phyloP scores from a whole-genome alignment of 2,113 vertebrate genomes.

The Microtus montanus region DNA sequence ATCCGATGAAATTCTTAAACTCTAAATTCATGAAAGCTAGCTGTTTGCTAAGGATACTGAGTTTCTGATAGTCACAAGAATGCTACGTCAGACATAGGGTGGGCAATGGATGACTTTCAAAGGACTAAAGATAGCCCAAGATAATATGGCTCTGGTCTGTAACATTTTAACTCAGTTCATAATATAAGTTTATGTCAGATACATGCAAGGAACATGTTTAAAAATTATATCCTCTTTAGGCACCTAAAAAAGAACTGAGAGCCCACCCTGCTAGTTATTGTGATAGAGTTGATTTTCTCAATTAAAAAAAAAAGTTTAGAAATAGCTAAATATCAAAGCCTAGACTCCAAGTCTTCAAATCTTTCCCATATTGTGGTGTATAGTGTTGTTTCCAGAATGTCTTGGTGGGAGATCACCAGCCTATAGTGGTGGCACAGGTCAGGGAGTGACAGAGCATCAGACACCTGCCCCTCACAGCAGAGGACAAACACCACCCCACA shows the following conservation, averaged over 20 bases:
- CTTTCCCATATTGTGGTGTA: neutral
- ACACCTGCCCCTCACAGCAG: neutral
- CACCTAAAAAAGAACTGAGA: neutral
- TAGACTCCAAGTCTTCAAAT: neutral
- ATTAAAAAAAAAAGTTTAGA: neutral
- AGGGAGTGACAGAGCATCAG: neutral
- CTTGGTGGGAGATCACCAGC: neutral
- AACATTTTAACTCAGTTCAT: neutral
- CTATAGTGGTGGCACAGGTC: neutral
- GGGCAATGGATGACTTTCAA: neutral
- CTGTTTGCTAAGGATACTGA: neutral
- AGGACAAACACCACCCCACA: neutral
- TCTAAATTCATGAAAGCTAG: neutral
- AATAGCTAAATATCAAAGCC: neutral
- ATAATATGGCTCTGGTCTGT: neutral
- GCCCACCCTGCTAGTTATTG: neutral
- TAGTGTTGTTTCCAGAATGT: neutral
- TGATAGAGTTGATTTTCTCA: neutral
- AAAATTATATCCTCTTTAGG: neutral
- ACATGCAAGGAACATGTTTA: neutral
- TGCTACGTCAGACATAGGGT: neutral
- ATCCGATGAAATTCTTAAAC: neutral
- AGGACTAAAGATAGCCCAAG: fast-evolving
- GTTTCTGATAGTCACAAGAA: neutral
- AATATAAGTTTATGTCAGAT: neutral